Conservation (phyloP, 2,113 vertebrate genomes). For the Naja naja region DNA sequence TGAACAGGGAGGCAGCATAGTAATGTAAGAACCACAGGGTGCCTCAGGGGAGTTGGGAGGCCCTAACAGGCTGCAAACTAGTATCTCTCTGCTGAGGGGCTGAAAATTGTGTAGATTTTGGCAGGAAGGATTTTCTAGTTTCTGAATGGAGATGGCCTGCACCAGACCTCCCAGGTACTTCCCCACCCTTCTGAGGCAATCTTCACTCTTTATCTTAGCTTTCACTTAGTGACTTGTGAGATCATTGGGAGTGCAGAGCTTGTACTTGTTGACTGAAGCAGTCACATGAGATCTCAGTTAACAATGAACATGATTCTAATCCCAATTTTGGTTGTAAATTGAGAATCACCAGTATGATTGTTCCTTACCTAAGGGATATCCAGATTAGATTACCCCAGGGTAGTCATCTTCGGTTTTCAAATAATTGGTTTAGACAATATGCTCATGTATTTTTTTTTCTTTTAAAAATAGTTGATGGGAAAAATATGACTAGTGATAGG, state of each 20-base stretch:
- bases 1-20: too few relatives aligned
- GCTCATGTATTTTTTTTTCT: not conserved
- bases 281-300: not conserved
- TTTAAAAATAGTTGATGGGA: not conserved
- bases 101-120: not conserved
- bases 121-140: not conserved
- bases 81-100: not conserved
- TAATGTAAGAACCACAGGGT: not conserved
- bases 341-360: not conserved
- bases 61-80: not conserved
- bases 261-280: not conserved
- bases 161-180: not conserved
- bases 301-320: not conserved
- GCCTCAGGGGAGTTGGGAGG: not conserved
- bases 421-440: not conserved
- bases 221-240: not conserved
- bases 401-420: not conserved
- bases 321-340: not conserved
- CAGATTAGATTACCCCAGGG: not conserved
- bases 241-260: not conserved
- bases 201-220: not conserved
- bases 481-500: constrained; percentile 55
- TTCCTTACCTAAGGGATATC: not conserved
- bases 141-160: not conserved
- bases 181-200: not conserved